Percentiles rank a stretch among this genome's conserved stretches.
phyloP scores from a whole-genome alignment of 2,888 invertebrate species.

The Cylindroiulus punctatus region DNA sequence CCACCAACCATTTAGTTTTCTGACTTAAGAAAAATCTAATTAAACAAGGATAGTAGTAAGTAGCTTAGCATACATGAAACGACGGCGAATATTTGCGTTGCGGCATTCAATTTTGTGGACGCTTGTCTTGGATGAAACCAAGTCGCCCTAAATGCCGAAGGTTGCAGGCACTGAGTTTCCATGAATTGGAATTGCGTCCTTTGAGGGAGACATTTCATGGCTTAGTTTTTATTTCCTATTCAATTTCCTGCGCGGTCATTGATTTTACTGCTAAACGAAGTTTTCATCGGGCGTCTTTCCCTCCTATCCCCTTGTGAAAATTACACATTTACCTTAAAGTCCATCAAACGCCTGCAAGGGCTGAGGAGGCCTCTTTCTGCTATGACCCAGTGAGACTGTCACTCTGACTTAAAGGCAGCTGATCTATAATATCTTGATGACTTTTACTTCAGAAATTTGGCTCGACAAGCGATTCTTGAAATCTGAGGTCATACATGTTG shows the following conservation, averaged over 20 bases:
- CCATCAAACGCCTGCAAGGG: background rate
- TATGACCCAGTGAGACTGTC: background rate
- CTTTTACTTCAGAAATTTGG: background rate
- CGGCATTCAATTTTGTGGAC: background rate
- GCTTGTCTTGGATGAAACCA: background rate
- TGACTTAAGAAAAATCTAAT: too few species aligned
- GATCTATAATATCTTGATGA: background rate
- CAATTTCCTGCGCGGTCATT: conserved; percentile 42
- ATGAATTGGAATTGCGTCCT: conserved; percentile 16
- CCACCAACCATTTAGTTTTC: too few species aligned
- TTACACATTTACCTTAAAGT: conserved; percentile 29
- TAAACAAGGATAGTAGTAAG: too few species aligned
- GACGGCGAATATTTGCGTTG: background rate
- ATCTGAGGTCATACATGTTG: background rate
- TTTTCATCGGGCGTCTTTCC: background rate
- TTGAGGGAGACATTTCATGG: conserved; percentile 9
- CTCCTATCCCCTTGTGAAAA: conserved; percentile 26
- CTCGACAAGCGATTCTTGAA: background rate
- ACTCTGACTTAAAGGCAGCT: background rate
- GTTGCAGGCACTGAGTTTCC: background rate
- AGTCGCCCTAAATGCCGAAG: background rate
- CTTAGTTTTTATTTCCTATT: conserved; percentile 38
- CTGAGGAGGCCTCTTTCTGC: background rate
- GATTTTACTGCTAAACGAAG: conserved; percentile 34
- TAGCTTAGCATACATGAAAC: too few species aligned